phyloP scores from a whole-genome alignment of 2,797 vertebrate species.

The Oryzias dopingdopingensis region DNA sequence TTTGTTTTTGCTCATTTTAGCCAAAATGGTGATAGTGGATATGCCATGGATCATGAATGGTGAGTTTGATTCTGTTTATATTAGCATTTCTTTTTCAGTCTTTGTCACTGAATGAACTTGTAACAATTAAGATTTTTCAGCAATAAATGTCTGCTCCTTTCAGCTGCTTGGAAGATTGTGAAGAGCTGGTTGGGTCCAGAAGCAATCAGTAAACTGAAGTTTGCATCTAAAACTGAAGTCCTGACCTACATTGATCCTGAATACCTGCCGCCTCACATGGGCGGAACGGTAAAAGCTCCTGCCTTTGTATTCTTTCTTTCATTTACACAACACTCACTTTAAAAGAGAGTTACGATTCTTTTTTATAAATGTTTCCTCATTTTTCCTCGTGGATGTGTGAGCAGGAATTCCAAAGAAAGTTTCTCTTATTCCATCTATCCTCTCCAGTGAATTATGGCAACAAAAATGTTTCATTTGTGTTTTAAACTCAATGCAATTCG shows the following conservation, averaged over 20 bases:
- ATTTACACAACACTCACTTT: neutral
- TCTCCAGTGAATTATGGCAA: constrained; percentile 1
- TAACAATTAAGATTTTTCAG: neutral
- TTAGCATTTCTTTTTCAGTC: too few relatives aligned
- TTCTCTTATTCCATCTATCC: neutral
- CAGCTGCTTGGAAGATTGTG: constrained; percentile 97
- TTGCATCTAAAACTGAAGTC: constrained; percentile 85
- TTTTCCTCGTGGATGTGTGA: too few relatives aligned
- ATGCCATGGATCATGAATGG: constrained; percentile 99
- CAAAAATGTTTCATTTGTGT: neutral
- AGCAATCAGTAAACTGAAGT: constrained; percentile 90
- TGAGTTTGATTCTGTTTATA: constrained; percentile 64
- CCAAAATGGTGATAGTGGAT: constrained; percentile 97
- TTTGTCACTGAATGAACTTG: too few relatives aligned
- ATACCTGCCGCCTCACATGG: constrained; percentile 91
- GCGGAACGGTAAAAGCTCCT: constrained; percentile 86
- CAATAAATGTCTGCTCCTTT: neutral
- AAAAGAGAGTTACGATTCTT: neutral
- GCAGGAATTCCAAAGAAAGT: neutral
- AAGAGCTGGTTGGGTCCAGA: constrained; percentile 95
- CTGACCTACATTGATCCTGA: constrained; percentile 85
- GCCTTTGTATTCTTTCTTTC: neutral
- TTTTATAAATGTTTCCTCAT: too few relatives aligned
- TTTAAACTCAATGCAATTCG: too few relatives aligned
- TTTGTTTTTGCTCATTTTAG: constrained; percentile 73